Base-by-base conservation (phyloP, 2,888 invertebrate genomes). In the Lasioglossum oenotherae region DNA sequence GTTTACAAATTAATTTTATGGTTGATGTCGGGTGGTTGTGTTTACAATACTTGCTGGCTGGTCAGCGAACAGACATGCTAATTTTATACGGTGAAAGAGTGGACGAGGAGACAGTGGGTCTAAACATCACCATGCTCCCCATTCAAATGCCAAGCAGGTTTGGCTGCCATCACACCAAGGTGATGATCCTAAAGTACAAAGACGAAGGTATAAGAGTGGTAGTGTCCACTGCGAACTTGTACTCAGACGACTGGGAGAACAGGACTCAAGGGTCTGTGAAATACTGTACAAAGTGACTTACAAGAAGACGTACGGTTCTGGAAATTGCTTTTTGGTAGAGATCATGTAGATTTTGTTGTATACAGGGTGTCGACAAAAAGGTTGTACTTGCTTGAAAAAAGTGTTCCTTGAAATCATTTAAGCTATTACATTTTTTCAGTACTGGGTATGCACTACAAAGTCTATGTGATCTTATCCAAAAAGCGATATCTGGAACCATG, bases 1-100 rank as follows among this genome's bases (percentile, higher is more conserved):
- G 97, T 0, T 95, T 98, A n/a, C 98, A 99, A 95, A 97, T 99
- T 44, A 99, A 98, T 95, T 99, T 98, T 92, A 98, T 99, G 98
- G 97, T 99, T 64, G 98, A 99, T 91, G 96, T 98, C 16, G 97
- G 97, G 1, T 99, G 99, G 98, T 95, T 99, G 0, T 95, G 98
- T 81, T 97, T 98, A 0, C 98, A 99, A 92, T 99, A 99, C 92
- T 96, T 97, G 92, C 97, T 97, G 91, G 97, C 97, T 78, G 97
- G 97, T 78, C 97, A 97, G 92, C 96, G 96, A 97, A 97, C 93
- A 14, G 91, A 94, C 10, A 94, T 95, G 93, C 74, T 91, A 31
- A 91, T 93, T 71, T 79, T 93, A 46, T 88, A 86, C 19, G 92
- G 92, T 16, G 91, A 91, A 53, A 84, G 92, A n/a, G 91, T 90